Evolutionary conservation across 2,797 vertebrate species (phyloP), one percentile per base, ranked within the genome.

Genomic region (Danio choprae): DNA sequence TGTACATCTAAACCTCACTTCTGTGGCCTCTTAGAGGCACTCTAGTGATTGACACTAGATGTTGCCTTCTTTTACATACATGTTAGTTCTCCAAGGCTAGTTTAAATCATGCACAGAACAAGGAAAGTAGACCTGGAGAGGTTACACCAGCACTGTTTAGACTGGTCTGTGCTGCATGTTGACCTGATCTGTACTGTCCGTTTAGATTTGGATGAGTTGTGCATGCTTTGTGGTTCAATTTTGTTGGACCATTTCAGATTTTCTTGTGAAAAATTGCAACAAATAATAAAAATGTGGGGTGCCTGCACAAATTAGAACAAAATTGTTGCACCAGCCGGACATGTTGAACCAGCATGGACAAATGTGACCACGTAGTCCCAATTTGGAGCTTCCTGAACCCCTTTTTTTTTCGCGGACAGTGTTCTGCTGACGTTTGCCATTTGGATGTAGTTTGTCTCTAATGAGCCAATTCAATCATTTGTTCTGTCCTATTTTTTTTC

Each of bases 331-430:
- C 11, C 50, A 41, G 50, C 51, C 40, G n/a, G 36, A 9, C 36
- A 41, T 20, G 36, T 55, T 2, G 36, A 55, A 48, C 59, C 22
- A 50, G 46, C 74, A 46, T 65, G 18, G 74, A 50, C 60, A 62
- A 63, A 64, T 71, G n/a, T 71, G 68, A 41, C 60, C 74, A 68
- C 74, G 62, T 64, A 76, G 74, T 40, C 11, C 29, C 60, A 50
- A 43, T 51, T 60, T 41, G 50, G 36, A 55, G n/a, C 5, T 67
- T 60, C 46, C n/a, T 64, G 22, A 22, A 41, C 12, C 22, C 36
- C 51, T 29, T 46, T 16, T 46, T 75, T 44, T 29, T 58, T 48
- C 15, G 36, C 43, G 60, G n/a, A 20, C 46, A 9, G 22, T 4
- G 13, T 71, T 71, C 56, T 70, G 67, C 36, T 71, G 67, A 63